These are phyloP conservation scores for Amphipoea oculea DNA, from an alignment of 2,888 invertebrate genomes.

Conservation along the genomic window DNA sequence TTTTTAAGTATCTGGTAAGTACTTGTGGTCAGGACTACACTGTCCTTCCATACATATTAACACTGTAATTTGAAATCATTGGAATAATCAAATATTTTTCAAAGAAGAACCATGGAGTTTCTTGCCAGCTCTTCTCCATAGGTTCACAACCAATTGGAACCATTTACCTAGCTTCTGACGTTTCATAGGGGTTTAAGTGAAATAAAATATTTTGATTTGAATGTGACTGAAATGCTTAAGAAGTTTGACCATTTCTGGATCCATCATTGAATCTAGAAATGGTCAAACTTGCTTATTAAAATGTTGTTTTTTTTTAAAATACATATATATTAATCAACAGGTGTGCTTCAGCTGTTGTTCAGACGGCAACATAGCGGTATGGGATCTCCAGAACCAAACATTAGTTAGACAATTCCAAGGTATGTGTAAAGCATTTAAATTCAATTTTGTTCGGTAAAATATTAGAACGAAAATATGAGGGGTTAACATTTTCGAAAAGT, in stretches of 20 bases:
- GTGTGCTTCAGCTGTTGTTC: slow-evolving; percentile 99
- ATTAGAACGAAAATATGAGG: background rate
- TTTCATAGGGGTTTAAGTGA: too few species aligned
- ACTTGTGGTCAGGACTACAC: background rate
- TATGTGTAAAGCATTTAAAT: slow-evolving; percentile 61
- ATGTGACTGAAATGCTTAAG: too few species aligned
- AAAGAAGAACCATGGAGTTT: background rate
- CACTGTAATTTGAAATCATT: background rate
- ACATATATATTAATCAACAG: slow-evolving; percentile 76
- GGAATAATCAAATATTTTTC: background rate
- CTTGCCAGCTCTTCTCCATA: background rate
- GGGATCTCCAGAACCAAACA: slow-evolving; percentile 97
- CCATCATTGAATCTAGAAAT: too few species aligned
- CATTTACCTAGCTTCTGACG: background rate
- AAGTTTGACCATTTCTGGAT: too few species aligned
- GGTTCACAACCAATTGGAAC: background rate
- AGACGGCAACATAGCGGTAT: slow-evolving; percentile 99
- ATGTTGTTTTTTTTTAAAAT: background rate
- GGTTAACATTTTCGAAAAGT: background rate
- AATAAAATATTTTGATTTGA: too few species aligned
- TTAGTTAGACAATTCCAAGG: slow-evolving; percentile 97
- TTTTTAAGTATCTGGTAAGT: background rate
- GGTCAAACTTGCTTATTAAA: background rate
- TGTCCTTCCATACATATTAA: background rate
- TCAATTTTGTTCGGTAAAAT: background rate